A percentile compares a stretch with the other conserved stretches of the same genome.
phyloP scores from a whole-genome alignment of 2,888 invertebrate genomes.

The Uloborus plumipes region DNA sequence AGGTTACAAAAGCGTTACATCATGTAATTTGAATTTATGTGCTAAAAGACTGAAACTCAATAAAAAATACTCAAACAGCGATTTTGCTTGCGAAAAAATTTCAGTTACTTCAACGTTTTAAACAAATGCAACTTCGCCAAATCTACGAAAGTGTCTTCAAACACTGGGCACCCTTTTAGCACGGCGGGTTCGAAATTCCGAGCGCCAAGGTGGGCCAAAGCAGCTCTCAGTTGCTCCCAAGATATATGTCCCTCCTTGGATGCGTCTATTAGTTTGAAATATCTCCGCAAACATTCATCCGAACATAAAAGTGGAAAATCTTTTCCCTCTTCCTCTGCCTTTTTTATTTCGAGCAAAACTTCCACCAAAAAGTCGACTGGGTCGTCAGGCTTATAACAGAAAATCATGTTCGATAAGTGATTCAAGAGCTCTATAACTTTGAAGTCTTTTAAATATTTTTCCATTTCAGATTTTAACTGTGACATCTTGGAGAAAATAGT shows the following conservation, averaged over 20 bases:
- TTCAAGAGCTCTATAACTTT: slow-evolving; percentile 30
- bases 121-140: no score
- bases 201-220: slow-evolving; percentile 13
- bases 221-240: slow-evolving; percentile 23
- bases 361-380: slow-evolving; percentile 19
- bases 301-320: neutral
- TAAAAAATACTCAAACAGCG: no score
- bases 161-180: slow-evolving; percentile 13
- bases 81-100: no score
- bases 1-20: no score
- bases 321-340: neutral
- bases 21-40: neutral
- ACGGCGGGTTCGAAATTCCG: slow-evolving; percentile 1
- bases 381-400: slow-evolving; percentile 29
- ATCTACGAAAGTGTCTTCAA: slow-evolving; percentile 22
- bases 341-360: slow-evolving; percentile 16
- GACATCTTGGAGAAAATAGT: neutral
- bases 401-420: slow-evolving; percentile 31
- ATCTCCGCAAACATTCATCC: slow-evolving; percentile 35
- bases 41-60: no score
- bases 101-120: no score
- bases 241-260: slow-evolving; percentile 21
- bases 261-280: slow-evolving; percentile 46
- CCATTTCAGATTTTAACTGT: neutral
- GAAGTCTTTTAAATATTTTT: slow-evolving; percentile 5